Evolutionary conservation across 2,797 vertebrate species (phyloP).

Genomic region (Distichodus sexfasciatus): DNA sequence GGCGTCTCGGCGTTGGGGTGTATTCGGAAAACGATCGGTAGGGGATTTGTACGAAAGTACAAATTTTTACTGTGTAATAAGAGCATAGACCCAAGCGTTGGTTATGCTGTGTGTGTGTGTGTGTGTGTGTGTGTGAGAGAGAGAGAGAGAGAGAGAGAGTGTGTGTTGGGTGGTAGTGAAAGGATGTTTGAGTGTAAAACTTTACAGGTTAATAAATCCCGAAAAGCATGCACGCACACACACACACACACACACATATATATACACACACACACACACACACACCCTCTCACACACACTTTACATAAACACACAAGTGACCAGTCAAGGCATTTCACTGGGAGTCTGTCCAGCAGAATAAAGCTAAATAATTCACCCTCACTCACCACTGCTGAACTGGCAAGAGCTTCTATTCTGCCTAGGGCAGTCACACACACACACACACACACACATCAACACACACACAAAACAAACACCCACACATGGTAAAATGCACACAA

Average conservation of each 20-base stretch:
- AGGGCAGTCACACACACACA: conserved; percentile 15
- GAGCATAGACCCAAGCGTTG: background rate
- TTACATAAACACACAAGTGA: conserved; percentile 19
- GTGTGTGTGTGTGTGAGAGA: conserved; percentile 1
- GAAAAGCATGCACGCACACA: too few species aligned
- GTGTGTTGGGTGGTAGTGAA: too few species aligned
- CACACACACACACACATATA: too few species aligned
- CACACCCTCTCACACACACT: background rate
- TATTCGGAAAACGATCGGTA: too few species aligned
- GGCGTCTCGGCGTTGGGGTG: too few species aligned
- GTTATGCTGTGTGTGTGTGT: background rate
- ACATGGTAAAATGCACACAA: conserved; percentile 43
- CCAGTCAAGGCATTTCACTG: conserved; percentile 39
- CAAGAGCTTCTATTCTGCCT: conserved; percentile 32
- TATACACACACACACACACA: conserved; percentile 7
- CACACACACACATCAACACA: background rate
- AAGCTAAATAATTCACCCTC: conserved; percentile 48
- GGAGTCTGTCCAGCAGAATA: conserved; percentile 46
- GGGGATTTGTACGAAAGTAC: too few species aligned
- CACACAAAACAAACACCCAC: conserved; percentile 44
- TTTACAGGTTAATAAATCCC: too few species aligned
- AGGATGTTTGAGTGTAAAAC: too few species aligned
- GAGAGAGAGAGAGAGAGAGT: too few species aligned
- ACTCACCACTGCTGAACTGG: conserved; percentile 44
- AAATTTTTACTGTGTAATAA: too few species aligned